phyloP scores from a whole-genome alignment of 1,140 invertebrate genomes.

The Nixonia krombeini region DNA sequence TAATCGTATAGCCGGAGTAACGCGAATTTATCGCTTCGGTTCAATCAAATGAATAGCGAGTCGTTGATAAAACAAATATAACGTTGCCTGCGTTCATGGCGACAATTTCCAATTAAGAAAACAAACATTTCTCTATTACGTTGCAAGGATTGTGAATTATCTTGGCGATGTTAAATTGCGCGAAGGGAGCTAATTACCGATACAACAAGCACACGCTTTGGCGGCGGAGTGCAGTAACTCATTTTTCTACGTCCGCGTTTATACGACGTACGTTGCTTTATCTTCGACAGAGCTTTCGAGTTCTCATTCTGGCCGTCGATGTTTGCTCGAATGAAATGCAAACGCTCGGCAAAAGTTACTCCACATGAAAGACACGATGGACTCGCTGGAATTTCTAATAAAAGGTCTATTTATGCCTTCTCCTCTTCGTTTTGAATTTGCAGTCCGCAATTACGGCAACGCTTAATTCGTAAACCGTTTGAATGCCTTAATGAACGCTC shows the following conservation, averaged over 20 bases:
- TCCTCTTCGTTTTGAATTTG: slow-evolving; percentile 47
- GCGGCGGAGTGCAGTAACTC: background rate
- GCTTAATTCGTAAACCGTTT: slow-evolving; percentile 56
- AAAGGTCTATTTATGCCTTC: slow-evolving; percentile 38
- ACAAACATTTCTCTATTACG: no score
- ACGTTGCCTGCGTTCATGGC: no score
- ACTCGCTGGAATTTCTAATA: slow-evolving; percentile 37
- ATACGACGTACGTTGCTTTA: background rate
- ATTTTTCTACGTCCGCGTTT: background rate
- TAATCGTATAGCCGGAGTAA: no score
- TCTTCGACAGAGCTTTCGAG: slow-evolving; percentile 15
- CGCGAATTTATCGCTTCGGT: no score
- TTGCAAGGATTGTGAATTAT: no score
- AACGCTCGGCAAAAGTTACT: slow-evolving; percentile 27
- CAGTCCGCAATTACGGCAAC: slow-evolving; percentile 52
- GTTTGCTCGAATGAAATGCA: slow-evolving; percentile 31
- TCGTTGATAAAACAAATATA: no score
- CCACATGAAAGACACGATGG: slow-evolving; percentile 27
- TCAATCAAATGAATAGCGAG: no score
- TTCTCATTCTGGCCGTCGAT: slow-evolving; percentile 15
- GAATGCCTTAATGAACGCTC: slow-evolving; percentile 54
- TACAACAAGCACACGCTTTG: background rate
- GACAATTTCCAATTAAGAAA: no score
- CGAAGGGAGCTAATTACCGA: no score
- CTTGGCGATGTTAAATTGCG: no score